Base-by-base conservation (phyloP, 2,888 invertebrate species). In the Hedya salicella region DNA sequence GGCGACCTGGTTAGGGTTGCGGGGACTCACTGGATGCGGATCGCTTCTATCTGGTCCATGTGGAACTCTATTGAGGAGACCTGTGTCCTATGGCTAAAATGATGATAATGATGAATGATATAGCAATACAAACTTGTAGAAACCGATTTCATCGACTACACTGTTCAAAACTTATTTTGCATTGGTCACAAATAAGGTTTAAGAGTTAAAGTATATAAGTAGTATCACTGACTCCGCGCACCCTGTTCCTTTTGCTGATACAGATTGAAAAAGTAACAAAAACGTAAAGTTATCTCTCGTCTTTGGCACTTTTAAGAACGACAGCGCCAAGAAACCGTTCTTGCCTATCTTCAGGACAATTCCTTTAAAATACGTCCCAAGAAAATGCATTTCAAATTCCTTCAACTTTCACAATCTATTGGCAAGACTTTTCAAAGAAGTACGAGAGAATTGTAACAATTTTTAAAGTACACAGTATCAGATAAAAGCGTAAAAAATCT, bases 381-480 rank as follows among this genome's bases (percentile, higher is more conserved):
- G 65, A 52, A 57, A 64, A 59, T 64, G 59, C 52, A 60, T 53
- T 65, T 60, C 57, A 44, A 59, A 63, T 52, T 52, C 21, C 21
- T 44, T 19, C 59, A 46, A 52, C 52, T 53, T 60, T 46, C 39
- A 48, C 44, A 44, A 60, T 61, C 61, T 66, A 66, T 66, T 66
- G 66, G 66, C 61, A 66, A 49, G 54, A 66, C 54, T 61, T 53
- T 65, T 54, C 61, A 66, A 60, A 66, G 60, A 48, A 53, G 46
- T 66, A 30, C 53, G 40, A 46, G 59, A 9, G 59, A 66, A 66
- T 61, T 60, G 61, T 61, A 66, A 66, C 66, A 66, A 66, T 66
- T 66, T 66, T 66, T 66, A 60, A 66, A 66, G 66, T 66, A 66
- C 61, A 66, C 61, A 54, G 66, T 61, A 61, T 66, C 66, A 61